A percentile compares a stretch with the other conserved stretches of the same genome.
Conservation (phyloP, 2,888 invertebrate genomes). For the Ganaspis brasiliensis region DNA sequence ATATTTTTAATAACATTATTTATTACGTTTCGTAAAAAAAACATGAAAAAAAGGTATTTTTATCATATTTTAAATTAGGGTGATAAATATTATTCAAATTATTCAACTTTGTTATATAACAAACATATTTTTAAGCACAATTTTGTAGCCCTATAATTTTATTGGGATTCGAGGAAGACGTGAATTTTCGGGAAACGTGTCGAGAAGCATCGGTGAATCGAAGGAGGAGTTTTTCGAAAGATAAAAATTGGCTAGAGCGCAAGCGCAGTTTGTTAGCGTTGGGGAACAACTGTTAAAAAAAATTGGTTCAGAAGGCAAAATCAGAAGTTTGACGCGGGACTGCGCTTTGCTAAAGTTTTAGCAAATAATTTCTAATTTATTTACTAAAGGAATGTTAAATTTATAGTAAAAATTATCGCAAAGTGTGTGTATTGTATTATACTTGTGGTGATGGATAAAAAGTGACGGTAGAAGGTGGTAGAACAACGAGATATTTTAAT, state of each 20-base stretch:
- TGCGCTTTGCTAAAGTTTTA: neutral
- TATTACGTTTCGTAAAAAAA: no score
- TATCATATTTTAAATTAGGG: no score
- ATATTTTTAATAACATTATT: no score
- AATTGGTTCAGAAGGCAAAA: slow-evolving; percentile 37
- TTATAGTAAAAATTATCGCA: neutral
- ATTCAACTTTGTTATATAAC: neutral
- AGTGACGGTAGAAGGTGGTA: slow-evolving; percentile 25
- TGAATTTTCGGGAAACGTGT: slow-evolving; percentile 28
- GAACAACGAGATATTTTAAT: slow-evolving; percentile 30
- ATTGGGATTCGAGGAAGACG: slow-evolving; percentile 2
- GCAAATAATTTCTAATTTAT: neutral
- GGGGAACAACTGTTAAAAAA: slow-evolving; percentile 42
- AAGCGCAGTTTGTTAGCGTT: slow-evolving; percentile 38
- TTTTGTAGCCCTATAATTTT: neutral
- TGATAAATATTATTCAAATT: neutral
- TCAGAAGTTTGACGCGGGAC: slow-evolving; percentile 37
- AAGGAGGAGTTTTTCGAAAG: slow-evolving; percentile 42
- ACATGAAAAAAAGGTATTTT: no score
- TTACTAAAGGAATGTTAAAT: neutral
- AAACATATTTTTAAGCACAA: neutral
- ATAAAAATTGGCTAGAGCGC: slow-evolving; percentile 36
- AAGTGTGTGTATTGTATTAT: slow-evolving; percentile 18
- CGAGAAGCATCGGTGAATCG: slow-evolving; percentile 25
- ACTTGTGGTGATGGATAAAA: neutral